Conservation (phyloP, 2,113 vertebrate genomes). For the Myotis lucifugus region DNA sequence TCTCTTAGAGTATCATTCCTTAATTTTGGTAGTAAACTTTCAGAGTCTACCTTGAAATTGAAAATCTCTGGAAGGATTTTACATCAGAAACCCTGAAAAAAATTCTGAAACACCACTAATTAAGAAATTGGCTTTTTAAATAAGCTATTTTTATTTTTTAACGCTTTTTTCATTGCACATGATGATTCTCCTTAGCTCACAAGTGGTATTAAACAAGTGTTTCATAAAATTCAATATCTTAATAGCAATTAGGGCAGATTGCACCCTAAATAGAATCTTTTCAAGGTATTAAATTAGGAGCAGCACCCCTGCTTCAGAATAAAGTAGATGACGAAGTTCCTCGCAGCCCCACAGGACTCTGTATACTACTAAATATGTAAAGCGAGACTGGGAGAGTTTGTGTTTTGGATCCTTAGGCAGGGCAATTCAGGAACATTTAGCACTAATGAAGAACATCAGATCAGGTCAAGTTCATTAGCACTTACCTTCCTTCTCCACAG, state of each 20-base stretch:
- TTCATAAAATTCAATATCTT: conserved; percentile 68
- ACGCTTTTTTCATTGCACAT: not conserved
- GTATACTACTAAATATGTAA: conserved; percentile 53
- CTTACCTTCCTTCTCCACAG: conserved; percentile 64
- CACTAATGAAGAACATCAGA: conserved; percentile 70
- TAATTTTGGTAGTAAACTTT: not conserved
- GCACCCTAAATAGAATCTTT: conserved; percentile 66
- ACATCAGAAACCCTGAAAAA: not conserved
- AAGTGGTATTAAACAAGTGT: conserved; percentile 66
- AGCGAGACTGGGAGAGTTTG: conserved; percentile 44
- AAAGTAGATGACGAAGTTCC: conserved; percentile 64
- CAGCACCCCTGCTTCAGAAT: conserved; percentile 18
- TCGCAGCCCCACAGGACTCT: conserved; percentile 37
- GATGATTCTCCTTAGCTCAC: conserved; percentile 52
- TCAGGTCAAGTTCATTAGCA: conserved; percentile 76
- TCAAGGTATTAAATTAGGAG: conserved; percentile 41
- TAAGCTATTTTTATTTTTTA: conserved; percentile 50
- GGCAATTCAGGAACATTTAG: conserved; percentile 72
- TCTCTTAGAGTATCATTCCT: not conserved
- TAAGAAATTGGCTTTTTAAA: conserved; percentile 55
- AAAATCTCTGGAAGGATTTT: conserved; percentile 22
- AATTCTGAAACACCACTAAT: conserved; percentile 52
- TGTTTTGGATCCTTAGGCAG: conserved; percentile 39
- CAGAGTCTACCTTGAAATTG: not conserved
- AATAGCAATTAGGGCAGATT: conserved; percentile 77